Conservation (phyloP, 2,113 vertebrate species). For the Zeus faber region DNA sequence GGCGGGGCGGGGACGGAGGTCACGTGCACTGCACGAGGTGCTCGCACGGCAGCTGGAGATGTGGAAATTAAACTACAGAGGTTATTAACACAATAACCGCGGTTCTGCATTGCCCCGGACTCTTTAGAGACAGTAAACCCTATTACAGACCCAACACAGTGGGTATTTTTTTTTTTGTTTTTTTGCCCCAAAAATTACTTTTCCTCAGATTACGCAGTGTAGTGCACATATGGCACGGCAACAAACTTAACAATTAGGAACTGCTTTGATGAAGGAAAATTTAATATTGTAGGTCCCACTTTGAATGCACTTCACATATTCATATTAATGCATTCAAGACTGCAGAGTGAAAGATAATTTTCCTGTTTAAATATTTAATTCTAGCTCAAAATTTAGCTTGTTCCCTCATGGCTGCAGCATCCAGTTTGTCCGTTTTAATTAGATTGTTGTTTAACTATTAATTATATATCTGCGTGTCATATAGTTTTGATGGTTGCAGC, state of each 20-base stretch:
- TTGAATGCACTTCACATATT: constrained; percentile 91
- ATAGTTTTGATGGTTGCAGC: constrained; percentile 98
- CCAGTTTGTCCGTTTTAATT: constrained; percentile 99
- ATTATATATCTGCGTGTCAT: constrained; percentile 98
- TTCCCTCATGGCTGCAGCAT: constrained; percentile 92
- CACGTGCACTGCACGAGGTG: too few species aligned
- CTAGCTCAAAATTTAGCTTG: constrained; percentile 93
- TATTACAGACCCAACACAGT: neutral
- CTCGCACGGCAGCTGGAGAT: too few species aligned
- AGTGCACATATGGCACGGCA: constrained; percentile 89
- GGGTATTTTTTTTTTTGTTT: too few species aligned
- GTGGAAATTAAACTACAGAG: too few species aligned
- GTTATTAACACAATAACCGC: too few species aligned
- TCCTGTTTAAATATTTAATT: constrained; percentile 98
- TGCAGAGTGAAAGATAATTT: constrained; percentile 95
- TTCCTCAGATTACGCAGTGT: constrained; percentile 80
- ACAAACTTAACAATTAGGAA: constrained; percentile 95
- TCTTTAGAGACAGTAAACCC: neutral
- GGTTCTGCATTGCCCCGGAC: neutral
- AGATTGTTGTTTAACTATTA: constrained; percentile 99
- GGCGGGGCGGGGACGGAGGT: too few species aligned
- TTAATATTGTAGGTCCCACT: constrained; percentile 93
- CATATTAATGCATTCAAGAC: constrained; percentile 96
- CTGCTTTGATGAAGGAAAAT: constrained; percentile 95
- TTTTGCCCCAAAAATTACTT: too few species aligned